A percentile compares a stretch with the other conserved stretches of the same genome.
phyloP scores from a whole-genome alignment of 2,797 vertebrate species.

The Micropoecilia bifurca region DNA sequence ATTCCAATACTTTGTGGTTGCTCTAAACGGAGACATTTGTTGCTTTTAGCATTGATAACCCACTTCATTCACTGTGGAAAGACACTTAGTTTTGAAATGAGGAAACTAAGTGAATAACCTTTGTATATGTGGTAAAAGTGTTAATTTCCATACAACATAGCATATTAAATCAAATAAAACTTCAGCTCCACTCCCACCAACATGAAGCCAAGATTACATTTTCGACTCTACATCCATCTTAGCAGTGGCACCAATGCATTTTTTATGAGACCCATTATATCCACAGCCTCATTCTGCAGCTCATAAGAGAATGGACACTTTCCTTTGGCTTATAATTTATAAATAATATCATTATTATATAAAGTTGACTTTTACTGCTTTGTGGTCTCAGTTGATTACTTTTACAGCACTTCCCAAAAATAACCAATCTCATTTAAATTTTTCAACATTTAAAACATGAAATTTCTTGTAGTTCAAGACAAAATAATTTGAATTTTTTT shows the following conservation, averaged over 20 bases:
- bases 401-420: slow-evolving; percentile 15
- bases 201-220: slow-evolving; percentile 1
- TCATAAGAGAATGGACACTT: not conserved
- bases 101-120: not conserved
- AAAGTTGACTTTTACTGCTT: not conserved
- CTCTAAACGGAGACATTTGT: not conserved
- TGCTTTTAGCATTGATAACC: not conserved
- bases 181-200: not conserved
- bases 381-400: not conserved
- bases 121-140: not conserved
- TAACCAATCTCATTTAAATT: not conserved
- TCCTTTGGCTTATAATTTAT: not conserved
- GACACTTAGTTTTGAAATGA: not conserved
- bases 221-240: not conserved
- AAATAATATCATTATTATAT: slow-evolving; percentile 8
- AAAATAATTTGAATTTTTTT: not conserved
- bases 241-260: not conserved
- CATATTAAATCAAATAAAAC: not conserved
- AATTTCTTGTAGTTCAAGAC: not conserved
- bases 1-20: not conserved
- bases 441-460: no score
- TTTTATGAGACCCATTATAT: slow-evolving; percentile 12
- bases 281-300: not conserved
- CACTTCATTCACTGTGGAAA: no score
- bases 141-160: not conserved